Evolutionary conservation across 2,888 invertebrate species (phyloP).

Genomic region (Drosophila kanekoi): DNA sequence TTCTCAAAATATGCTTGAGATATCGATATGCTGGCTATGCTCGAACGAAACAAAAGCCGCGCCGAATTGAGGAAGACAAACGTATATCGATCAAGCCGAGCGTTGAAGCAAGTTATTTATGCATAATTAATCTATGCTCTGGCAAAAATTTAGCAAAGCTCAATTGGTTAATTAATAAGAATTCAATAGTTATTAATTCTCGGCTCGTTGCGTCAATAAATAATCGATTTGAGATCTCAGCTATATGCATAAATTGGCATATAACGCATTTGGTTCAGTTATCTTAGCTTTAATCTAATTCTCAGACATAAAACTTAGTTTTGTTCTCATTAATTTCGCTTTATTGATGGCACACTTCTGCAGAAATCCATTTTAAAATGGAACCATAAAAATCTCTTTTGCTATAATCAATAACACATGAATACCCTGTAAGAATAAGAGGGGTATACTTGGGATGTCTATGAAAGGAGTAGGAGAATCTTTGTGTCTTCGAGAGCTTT

Average conservation of each 20-base stretch:
- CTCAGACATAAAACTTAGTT: slow-evolving; percentile 32
- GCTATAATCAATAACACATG: slow-evolving; percentile 13
- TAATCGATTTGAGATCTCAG: slow-evolving; percentile 42
- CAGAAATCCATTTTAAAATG: slow-evolving; percentile 38
- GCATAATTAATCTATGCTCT: slow-evolving; percentile 53
- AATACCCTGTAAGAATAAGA: slow-evolving; percentile 10
- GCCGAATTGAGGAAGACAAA: slow-evolving; percentile 63
- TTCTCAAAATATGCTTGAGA: slow-evolving; percentile 18
- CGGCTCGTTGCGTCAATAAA: slow-evolving; percentile 28
- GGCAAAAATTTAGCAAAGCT: slow-evolving; percentile 37
- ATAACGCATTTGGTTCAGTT: slow-evolving; percentile 27
- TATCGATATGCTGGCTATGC: slow-evolving; percentile 20
- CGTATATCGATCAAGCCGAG: slow-evolving; percentile 60
- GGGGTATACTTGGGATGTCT: not conserved
- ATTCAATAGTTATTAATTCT: slow-evolving; percentile 58
- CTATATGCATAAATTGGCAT: slow-evolving; percentile 53
- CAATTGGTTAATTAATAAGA: slow-evolving; percentile 60
- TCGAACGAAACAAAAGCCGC: slow-evolving; percentile 40
- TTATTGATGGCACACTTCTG: slow-evolving; percentile 52
- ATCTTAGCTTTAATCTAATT: slow-evolving; percentile 30
- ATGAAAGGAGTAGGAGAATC: not conserved
- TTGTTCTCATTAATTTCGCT: slow-evolving; percentile 48
- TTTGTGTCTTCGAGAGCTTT: not conserved
- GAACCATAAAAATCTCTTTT: slow-evolving; percentile 33
- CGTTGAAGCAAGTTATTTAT: slow-evolving; percentile 35